Conservation (phyloP, 2,888 invertebrate species). For the Pogonocherus hispidulus region DNA sequence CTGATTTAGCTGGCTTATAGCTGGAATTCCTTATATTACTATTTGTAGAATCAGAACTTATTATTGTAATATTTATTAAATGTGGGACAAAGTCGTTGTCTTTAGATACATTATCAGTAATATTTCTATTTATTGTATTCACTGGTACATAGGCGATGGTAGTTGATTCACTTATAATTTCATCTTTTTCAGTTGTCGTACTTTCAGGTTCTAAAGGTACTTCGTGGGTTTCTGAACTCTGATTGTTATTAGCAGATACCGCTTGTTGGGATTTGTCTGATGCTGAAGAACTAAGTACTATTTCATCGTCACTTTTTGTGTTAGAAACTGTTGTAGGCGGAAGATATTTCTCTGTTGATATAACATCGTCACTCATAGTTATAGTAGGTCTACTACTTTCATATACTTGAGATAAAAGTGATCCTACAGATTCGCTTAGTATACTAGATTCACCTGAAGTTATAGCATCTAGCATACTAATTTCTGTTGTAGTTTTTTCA, state of each 20-base stretch:
- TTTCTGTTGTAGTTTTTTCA: conserved; percentile 33
- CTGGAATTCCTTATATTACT: conserved; percentile 28
- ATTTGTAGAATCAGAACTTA: conserved; percentile 43
- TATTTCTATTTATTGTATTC: conserved; percentile 4
- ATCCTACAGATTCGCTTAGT: conserved; percentile 56
- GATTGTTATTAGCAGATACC: too few relatives aligned
- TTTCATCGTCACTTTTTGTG: conserved; percentile 33
- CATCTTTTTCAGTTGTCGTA: neutral
- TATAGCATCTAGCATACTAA: conserved; percentile 8
- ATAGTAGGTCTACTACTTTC: conserved; percentile 40
- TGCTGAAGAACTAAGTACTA: neutral
- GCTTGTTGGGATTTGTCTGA: conserved; percentile 10
- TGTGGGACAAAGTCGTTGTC: conserved; percentile 35
- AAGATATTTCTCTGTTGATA: conserved; percentile 32
- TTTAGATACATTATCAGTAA: conserved; percentile 2
- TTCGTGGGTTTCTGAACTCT: too few relatives aligned
- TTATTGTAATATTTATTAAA: conserved; percentile 52
- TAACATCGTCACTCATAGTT: conserved; percentile 47
- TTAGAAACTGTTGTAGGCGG: conserved; percentile 29
- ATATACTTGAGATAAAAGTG: conserved; percentile 59
- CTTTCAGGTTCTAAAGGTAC: neutral
- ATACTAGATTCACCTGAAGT: conserved; percentile 29
- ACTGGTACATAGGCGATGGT: conserved; percentile 13
- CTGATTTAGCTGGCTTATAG: conserved; percentile 55
- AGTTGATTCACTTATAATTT: conserved; percentile 13